Base-by-base conservation (phyloP, 2,888 invertebrate species). In the Argyresthia albistria region DNA sequence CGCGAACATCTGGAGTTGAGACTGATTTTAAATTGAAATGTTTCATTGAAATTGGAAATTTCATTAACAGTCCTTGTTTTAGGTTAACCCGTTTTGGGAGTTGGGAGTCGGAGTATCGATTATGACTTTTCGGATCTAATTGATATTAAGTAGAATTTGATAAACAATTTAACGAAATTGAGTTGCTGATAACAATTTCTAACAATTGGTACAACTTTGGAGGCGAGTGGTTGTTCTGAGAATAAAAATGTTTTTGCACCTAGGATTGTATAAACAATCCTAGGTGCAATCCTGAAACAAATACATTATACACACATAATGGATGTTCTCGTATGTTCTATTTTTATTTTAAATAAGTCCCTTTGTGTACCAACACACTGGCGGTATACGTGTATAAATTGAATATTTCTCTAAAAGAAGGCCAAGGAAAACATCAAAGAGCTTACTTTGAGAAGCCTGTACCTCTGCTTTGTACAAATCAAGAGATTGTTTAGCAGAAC, bases 351-450 rank as follows among this genome's bases (percentile, higher is more conserved):
- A 25, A 25, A 4, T 25, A 25, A 4, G 6, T 4, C 3, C 25
- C 25, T 25, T 25, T 25, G 25, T 25, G 25, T 25, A 25, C 25
- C 25, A 4, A 2, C 25, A 25, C n/a, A n/a, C n/a, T n/a, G n/a
- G 25, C 25, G 25, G 25, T 25, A 25, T 6, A 25, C 25, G 25
- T 25, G 25, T 25, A 4, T 4, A 6, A 2, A 25, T 25, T 25
- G 25, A 25, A 25, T 25, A 73, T 78, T 74, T 63, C 64, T 64
- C 69, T 70, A 71, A 77, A 76, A 73, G 70, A 60, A 68, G 69
- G 73, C 70, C 76, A 75, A 73, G 73, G 67, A 61, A 61, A 71
- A 78, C 75, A 76, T 80, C 79, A 81, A 83, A 83, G 76, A 63
- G 65, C 64, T 64, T 53, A 56, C 74, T 73, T 73, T 60, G 58